Evolutionary conservation across 2,888 invertebrate species (phyloP), one percentile per base, ranked within the genome.

Genomic region (Hirtodrosophila cameraria): DNA sequence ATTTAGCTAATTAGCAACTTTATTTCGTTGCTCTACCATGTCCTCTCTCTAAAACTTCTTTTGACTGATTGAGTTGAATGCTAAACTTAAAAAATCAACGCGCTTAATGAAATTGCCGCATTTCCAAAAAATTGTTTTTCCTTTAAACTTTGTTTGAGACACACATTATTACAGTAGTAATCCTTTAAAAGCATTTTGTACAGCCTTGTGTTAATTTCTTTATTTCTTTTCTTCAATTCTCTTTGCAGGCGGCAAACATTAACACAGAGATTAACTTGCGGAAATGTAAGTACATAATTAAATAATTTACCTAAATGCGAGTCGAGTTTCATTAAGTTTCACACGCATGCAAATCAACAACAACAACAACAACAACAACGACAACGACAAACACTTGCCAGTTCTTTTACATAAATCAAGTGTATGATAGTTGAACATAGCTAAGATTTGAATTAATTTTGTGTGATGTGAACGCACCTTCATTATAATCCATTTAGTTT

Each of bases 211-310:
- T 31, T 66, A 48, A 53, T 70, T 65, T 67, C 70, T 73, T 55
- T 49, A 60, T 62, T n/a, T 35, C 16, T 16, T 36, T 43, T 33
- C 8, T 36, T 38, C 13, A 35, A 3, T 62, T 36, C 31, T 43
- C 42, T 30, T 58, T 65, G 9, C 74, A 75, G 79, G 48, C 43
- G 42, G 53, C 43, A 53, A 28, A 27, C 53, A 65, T 66, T 46
- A 57, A 31, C 45, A 54, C 52, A 11, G 36, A 48, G 49, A 42
- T 61, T 36, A 62, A 41, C 39, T 54, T 30, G 63, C 59, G 74
- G 65, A 75, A 75, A 76, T 70, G 76, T 77, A 55, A 80, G 77
- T 76, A 64, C n/a, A 57, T 72, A 75, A 80, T 80, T 33, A 48
- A 73, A 74, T 77, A 60, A 66, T 76, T 77, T 59, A 42, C 9